phyloP scores from a whole-genome alignment of 2,113 vertebrate species.

The Thalassarche chlororhynchos region DNA sequence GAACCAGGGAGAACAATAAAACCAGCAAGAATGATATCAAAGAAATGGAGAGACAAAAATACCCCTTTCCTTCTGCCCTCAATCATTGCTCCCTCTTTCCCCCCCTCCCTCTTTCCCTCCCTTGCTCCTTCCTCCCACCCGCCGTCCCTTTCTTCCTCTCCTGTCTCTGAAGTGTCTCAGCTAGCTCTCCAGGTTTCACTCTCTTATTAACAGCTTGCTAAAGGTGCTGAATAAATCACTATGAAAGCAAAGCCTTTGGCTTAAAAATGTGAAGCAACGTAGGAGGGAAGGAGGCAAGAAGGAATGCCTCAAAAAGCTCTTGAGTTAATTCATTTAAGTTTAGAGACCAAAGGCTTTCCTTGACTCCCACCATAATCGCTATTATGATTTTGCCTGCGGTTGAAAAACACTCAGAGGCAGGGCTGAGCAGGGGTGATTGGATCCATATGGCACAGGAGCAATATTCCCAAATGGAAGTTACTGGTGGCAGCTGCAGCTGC shows the following conservation, averaged over 20 bases:
- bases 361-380: background rate
- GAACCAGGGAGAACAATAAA: background rate
- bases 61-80: background rate
- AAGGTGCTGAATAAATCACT: slow-evolving; percentile 28
- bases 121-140: background rate
- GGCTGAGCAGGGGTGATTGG: background rate
- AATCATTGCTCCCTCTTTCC: background rate
- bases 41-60: background rate
- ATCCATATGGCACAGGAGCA: background rate
- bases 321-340: background rate
- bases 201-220: background rate
- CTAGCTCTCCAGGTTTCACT: background rate
- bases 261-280: background rate
- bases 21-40: background rate
- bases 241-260: background rate
- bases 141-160: background rate
- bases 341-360: background rate
- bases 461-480: background rate
- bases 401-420: background rate
- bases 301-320: background rate
- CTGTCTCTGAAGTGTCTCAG: background rate
- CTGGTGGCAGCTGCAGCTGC: background rate
- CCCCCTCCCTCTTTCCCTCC: too few relatives aligned
- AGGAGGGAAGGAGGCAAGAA: background rate
- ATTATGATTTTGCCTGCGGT: background rate